Evolutionary conservation across 2,797 vertebrate genomes (phyloP), one percentile per base, ranked within the genome.

Genomic region (Pithecia hirsuta): DNA sequence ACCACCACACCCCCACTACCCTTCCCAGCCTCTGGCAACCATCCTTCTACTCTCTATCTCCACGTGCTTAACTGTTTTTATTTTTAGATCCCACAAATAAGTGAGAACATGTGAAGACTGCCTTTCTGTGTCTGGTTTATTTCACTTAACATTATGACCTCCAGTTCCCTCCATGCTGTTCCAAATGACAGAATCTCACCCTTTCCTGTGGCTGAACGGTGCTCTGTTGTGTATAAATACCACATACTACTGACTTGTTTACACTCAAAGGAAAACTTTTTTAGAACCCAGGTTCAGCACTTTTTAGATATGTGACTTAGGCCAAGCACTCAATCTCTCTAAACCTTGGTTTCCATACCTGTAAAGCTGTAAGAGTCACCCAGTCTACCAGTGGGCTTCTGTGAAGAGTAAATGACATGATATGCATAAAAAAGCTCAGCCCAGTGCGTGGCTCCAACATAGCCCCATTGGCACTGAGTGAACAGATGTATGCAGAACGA

Each of bases 401-500:
- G 26, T 6, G 19, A 57, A 26, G 12, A 46, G 36, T 0, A 13
- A 19, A n/a, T 2, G 30, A 36, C 22, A 20, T 9, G 0, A 64
- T 22, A 33, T 4, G 22, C 36, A 13, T 19, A 7, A 10, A 44
- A 55, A 72, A 7, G 36, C 39, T 44, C 9, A 15, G 10, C 22
- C 52, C 1, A 0, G 36, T 0, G 36, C 70, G 1, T 4, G 52
- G 50, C 1, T 1, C 33, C 48, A 41, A 17, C 20, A 3, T 22
- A 46, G 76, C 36, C 14, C 26, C 5, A 8, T 5, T 8, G 46
- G 22, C 8, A 3, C 39, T 46, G 17, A 2, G 7, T 11, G n/a
- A 20, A 28, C 11, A n/a, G 4, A 19, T 39, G 5, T 10, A 9
- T 1, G 1, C 1, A 5, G 67, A 26, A 14, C 0, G 0, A 2